phyloP scores from a whole-genome alignment of 1,140 invertebrate genomes.

The Pygmarrhopalites habei region DNA sequence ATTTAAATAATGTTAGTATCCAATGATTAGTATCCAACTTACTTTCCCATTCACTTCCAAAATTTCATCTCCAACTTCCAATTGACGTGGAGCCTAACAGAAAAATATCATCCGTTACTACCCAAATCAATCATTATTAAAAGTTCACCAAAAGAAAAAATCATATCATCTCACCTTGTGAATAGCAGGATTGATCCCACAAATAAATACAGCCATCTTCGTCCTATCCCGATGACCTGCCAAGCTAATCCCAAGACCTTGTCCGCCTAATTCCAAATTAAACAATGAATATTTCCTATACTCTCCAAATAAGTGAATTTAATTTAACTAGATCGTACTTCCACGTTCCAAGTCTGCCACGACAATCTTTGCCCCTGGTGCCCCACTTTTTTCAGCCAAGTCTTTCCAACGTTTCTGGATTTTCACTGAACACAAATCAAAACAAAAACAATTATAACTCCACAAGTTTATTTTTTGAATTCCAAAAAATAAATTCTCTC shows the following conservation, averaged over 20 bases:
- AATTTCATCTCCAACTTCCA: slow-evolving; percentile 90
- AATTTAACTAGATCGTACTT: too few relatives aligned
- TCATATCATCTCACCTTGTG: slow-evolving; percentile 63
- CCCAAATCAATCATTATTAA: too few relatives aligned
- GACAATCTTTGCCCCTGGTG: slow-evolving; percentile 19
- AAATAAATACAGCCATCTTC: slow-evolving; percentile 91
- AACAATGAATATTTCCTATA: too few relatives aligned
- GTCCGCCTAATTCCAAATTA: too few relatives aligned
- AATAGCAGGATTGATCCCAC: slow-evolving; percentile 79
- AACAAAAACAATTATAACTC: background rate
- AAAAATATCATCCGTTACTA: too few relatives aligned
- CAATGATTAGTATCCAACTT: too few relatives aligned
- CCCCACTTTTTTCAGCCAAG: slow-evolving; percentile 15
- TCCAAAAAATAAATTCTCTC: too few relatives aligned
- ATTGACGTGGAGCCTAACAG: too few relatives aligned
- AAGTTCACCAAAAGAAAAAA: too few relatives aligned
- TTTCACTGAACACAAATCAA: slow-evolving; percentile 41
- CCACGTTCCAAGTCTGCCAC: slow-evolving; percentile 31
- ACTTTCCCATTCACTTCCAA: slow-evolving; percentile 86
- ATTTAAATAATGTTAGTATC: too few relatives aligned
- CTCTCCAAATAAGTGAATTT: too few relatives aligned
- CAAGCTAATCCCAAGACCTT: slow-evolving; percentile 72
- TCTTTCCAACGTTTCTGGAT: slow-evolving; percentile 41
- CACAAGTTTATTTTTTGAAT: too few relatives aligned
- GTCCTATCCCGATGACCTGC: slow-evolving; percentile 89